Conservation (phyloP, 2,888 invertebrate genomes). For the Epirrhoe tristata region DNA sequence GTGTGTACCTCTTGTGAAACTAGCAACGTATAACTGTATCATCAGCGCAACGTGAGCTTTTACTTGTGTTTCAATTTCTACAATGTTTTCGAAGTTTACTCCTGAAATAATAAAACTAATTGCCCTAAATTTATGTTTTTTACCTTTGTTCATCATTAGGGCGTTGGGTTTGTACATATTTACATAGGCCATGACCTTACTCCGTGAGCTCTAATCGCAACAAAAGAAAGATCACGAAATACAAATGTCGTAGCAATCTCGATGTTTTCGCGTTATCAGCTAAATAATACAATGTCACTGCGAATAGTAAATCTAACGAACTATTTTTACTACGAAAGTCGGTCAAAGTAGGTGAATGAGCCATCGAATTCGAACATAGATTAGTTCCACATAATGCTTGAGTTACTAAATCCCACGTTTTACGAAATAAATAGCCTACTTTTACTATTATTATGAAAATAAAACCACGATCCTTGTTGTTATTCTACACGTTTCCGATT, state of each 20-base stretch:
- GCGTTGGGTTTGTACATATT: slow-evolving; percentile 44
- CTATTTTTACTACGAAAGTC: slow-evolving; percentile 27
- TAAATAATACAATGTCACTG: slow-evolving; percentile 18
- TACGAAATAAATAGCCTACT: slow-evolving; percentile 7
- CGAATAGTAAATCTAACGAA: slow-evolving; percentile 12
- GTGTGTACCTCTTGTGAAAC: slow-evolving; percentile 26
- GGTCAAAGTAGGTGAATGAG: slow-evolving; percentile 56
- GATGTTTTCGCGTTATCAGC: slow-evolving; percentile 47
- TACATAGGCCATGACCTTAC: slow-evolving; percentile 66
- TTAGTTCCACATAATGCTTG: slow-evolving; percentile 12
- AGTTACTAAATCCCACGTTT: neutral
- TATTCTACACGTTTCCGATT: neutral
- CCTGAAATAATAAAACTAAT: neutral
- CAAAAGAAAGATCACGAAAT: slow-evolving; percentile 60
- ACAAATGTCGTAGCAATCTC: slow-evolving; percentile 52
- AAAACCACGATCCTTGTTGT: neutral
- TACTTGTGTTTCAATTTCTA: slow-evolving; percentile 41
- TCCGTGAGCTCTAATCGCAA: slow-evolving; percentile 50
- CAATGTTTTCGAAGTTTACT: slow-evolving; percentile 31
- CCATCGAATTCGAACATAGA: slow-evolving; percentile 28
- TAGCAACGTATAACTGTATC: slow-evolving; percentile 50
- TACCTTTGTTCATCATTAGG: slow-evolving; percentile 17
- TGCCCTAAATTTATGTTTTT: slow-evolving; percentile 1
- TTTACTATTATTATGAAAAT: neutral
- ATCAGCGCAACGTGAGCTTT: slow-evolving; percentile 74